Base-by-base conservation (phyloP, 2,888 invertebrate species). In the Choreutis nemorana region DNA sequence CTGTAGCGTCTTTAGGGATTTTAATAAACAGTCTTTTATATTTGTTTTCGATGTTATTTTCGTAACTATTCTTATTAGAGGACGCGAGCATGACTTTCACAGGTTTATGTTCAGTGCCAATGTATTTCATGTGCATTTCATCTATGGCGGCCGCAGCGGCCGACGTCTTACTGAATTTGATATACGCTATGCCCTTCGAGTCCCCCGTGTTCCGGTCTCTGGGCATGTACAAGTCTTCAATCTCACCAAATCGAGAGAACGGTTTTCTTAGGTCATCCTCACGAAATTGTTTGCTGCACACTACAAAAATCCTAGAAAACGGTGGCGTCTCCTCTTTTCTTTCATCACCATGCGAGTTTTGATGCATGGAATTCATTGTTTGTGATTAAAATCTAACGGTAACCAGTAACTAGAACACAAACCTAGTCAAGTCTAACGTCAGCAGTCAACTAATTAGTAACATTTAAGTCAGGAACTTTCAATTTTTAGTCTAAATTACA, bases 61-160 rank as follows among this genome's bases (percentile, higher is more conserved):
- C 44, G 21, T 60, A 50, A 8, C 48, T 44, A 10, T 70, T 72
- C 34, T 57, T 58, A 44, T 56, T 71, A 31, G 57, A 57, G n/a
- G 89, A 86, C 15, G 94, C 93, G 37, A 94, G 87, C 82, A 94
- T 87, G 29, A 96, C 95, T 83, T 95, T 94, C 3, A 96, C 81
- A 4, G 91, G 89, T 50, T 91, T 86, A 25, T 84, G 84, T 26
- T 85, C 83, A 33, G 84, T 83, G n/a, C 85, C 85, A 35, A 95
- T 75, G 29, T 83, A 81, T 60, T 85, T 87, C 12, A 90, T 87
- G 63, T 94, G 90, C 85, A 96, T 87, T 43, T 89, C 89, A 61
- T 94, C 91, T 48, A 95, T 85, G 2, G 96, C 96, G 29, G 83
- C 77, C 3, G 95, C 95, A 2, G 96, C 96, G 53, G 94, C 90